Conservation (phyloP, 2,113 vertebrate species). For the Ptilorrhoa leucosticta region DNA sequence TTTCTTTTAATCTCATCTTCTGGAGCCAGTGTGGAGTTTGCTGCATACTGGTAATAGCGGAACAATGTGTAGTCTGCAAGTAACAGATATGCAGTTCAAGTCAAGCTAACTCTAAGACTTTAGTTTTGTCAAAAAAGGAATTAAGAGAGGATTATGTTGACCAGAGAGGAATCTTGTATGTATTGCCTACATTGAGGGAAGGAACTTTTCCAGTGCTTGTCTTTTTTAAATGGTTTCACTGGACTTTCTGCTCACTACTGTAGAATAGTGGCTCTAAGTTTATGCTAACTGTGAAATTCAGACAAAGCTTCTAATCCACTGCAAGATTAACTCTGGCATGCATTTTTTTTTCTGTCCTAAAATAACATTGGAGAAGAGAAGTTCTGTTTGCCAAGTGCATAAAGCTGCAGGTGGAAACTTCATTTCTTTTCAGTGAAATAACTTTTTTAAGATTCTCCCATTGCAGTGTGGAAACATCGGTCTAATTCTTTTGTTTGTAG, state of each 20-base stretch:
- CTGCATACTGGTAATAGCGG: neutral
- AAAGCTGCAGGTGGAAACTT: constrained; percentile 15
- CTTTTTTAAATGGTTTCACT: constrained; percentile 32
- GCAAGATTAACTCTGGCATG: constrained; percentile 6
- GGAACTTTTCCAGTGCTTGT: neutral
- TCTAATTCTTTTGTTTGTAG: neutral
- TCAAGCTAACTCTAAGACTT: neutral
- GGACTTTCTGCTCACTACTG: constrained; percentile 23
- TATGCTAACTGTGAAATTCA: constrained; percentile 40
- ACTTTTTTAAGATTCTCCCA: neutral
- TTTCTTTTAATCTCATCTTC: neutral
- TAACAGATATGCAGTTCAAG: neutral
- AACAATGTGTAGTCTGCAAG: neutral
- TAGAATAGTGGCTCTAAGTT: constrained; percentile 9
- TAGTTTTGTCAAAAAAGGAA: neutral
- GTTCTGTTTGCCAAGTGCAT: neutral
- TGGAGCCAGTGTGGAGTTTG: neutral
- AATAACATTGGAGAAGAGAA: constrained; percentile 13
- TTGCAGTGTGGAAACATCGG: neutral
- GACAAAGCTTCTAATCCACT: constrained; percentile 22
- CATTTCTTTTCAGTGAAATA: neutral
- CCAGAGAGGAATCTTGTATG: neutral
- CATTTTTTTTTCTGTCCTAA: constrained; percentile 36
- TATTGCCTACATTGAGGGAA: neutral
- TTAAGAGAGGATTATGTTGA: neutral